Base-by-base conservation (phyloP, 2,797 vertebrate genomes). In the Anguilla obscura region DNA sequence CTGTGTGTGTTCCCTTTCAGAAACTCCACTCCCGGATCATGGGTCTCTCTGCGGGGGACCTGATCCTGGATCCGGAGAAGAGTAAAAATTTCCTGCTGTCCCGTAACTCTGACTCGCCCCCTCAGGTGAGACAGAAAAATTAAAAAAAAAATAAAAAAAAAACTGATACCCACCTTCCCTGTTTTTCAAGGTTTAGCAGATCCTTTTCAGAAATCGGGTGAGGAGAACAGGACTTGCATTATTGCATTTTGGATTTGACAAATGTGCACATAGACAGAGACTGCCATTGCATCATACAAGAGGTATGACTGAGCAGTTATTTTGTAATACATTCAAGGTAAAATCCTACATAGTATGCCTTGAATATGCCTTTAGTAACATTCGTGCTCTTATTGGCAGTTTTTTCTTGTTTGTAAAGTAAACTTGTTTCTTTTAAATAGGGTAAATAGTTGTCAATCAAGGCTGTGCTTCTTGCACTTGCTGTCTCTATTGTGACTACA, bases 21-120 rank as follows among this genome's bases (percentile, higher is more conserved):
- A 98, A 98, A 94, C 96, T 98, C 91, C 97, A 97, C 91, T 97
- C 96, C 2, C 93, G 94, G 90, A 96, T 97, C 95, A 93, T 97
- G 94, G 96, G 96, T 94, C 95, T 98, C 91, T 97, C 97, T 9
- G 96, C 97, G 5, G 95, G 96, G 60, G 97, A 97, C 92, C 91
- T 98, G 91, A 95, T 97, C 12, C 93, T 96, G 90, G 96, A 97
- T 89, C 93, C 93, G 0, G 97, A 97, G 89, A 91, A 93, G 40
- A 97, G 94, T 94, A 95, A 93, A 88, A 94, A 94, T 90, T 93
- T 95, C 92, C 89, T 94, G 50, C 95, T 93, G 6, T 91, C 95
- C 90, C 94, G 85, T 90, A 93, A 92, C 79, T 91, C 93, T 2
- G 96, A 96, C 89, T 94, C 92, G 90, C 95, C 96, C 69, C 93